A percentile compares a stretch with the other conserved stretches of the same genome.
phyloP scores from a whole-genome alignment of 2,888 invertebrate genomes.

The Sphaeridia pumilis region DNA sequence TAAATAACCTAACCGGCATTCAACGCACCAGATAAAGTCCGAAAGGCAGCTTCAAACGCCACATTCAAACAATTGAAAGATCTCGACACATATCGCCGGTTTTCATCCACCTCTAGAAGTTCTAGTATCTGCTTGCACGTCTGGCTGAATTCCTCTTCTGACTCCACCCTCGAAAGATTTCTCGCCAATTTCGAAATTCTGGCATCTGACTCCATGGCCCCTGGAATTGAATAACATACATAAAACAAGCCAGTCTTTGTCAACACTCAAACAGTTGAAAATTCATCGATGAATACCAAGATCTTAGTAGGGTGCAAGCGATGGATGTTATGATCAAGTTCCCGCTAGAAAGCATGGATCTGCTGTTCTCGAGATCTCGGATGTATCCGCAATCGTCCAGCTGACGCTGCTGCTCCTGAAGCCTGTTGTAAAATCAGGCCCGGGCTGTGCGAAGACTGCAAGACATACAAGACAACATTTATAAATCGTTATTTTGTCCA shows the following conservation, averaged over 20 bases:
- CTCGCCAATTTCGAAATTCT: slow-evolving; percentile 25
- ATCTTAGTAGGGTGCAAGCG: too few relatives aligned
- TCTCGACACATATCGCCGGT: slow-evolving; percentile 25
- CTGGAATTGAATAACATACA: background rate
- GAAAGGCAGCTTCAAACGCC: slow-evolving; percentile 22
- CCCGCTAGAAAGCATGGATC: too few relatives aligned
- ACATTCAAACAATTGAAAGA: slow-evolving; percentile 23
- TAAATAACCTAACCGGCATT: background rate
- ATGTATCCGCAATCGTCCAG: too few relatives aligned
- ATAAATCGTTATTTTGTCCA: too few relatives aligned
- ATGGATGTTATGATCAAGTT: too few relatives aligned
- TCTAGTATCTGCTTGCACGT: slow-evolving; percentile 24
- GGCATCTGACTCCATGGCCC: slow-evolving; percentile 15
- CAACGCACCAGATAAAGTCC: slow-evolving; percentile 20
- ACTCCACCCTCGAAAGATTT: slow-evolving; percentile 21
- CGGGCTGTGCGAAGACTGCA: too few relatives aligned
- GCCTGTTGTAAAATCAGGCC: too few relatives aligned
- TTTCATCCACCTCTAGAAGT: slow-evolving; percentile 20
- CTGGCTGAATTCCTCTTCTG: slow-evolving; percentile 21
- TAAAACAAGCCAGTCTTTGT: too few relatives aligned
- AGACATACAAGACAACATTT: too few relatives aligned
- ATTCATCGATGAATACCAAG: too few relatives aligned
- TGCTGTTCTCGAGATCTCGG: too few relatives aligned
- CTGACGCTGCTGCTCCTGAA: too few relatives aligned
- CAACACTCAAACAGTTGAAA: background rate